Evolutionary conservation across 2,113 vertebrate species (phyloP).

Genomic region (Romanogobio albipinnatus): DNA sequence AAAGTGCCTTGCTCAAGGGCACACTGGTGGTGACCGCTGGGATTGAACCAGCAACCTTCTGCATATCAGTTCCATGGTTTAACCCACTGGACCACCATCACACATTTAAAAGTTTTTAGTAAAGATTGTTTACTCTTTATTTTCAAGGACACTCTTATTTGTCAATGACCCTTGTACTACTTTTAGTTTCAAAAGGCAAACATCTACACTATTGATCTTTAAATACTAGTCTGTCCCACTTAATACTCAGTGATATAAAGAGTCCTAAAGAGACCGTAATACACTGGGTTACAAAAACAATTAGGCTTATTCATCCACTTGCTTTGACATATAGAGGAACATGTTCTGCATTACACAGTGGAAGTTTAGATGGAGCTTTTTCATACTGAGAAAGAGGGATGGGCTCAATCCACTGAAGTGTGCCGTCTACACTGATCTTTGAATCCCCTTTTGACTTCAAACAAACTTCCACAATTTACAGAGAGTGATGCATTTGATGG

Average conservation of each 20-base stretch:
- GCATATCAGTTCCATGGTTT: too few relatives aligned
- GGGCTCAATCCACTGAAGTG: slow-evolving; percentile 15
- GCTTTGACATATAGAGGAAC: slow-evolving; percentile 26
- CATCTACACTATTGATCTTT: not conserved
- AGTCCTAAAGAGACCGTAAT: slow-evolving; percentile 47
- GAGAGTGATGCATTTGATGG: slow-evolving; percentile 64
- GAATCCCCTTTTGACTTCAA: slow-evolving; percentile 48
- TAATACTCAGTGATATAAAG: not conserved
- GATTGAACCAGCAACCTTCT: too few relatives aligned
- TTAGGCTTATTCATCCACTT: slow-evolving; percentile 38
- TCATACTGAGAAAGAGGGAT: slow-evolving; percentile 31
- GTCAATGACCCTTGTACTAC: not conserved
- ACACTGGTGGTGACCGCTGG: too few relatives aligned
- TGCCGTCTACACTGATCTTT: slow-evolving; percentile 18
- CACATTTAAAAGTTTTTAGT: not conserved
- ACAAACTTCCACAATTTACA: slow-evolving; percentile 39
- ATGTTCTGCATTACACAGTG: slow-evolving; percentile 21
- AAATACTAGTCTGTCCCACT: not conserved
- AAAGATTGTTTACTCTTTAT: not conserved
- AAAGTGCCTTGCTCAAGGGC: too few relatives aligned
- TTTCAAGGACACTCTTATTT: not conserved
- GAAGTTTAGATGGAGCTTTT: slow-evolving; percentile 22
- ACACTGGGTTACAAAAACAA: slow-evolving; percentile 35
- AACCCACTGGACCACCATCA: too few relatives aligned
- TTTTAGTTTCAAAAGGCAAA: not conserved